Evolutionary conservation across 2,113 vertebrate species (phyloP).

Genomic region (Poecilia latipinna): DNA sequence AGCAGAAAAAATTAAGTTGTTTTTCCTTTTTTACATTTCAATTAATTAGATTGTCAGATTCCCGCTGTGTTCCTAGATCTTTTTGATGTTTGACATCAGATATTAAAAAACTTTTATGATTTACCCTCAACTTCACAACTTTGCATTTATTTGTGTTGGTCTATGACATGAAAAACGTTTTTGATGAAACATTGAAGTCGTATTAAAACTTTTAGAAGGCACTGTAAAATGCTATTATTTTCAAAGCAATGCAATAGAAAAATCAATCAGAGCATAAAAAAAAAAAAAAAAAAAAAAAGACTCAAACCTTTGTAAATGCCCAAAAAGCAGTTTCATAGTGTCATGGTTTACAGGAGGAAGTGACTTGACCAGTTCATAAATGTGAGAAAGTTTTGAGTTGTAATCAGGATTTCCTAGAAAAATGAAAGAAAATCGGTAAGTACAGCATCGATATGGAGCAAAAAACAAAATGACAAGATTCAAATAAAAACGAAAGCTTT

Average conservation of each 20-base stretch:
- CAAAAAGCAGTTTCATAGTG: constrained; percentile 89
- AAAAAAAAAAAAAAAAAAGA: neutral
- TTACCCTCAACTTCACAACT: no score
- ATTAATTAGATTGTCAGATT: no score
- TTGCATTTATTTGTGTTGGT: no score
- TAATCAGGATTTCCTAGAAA: constrained; percentile 84
- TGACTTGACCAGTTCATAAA: constrained; percentile 84
- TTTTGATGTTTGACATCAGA: neutral
- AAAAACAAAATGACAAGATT: neutral
- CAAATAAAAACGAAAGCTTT: neutral
- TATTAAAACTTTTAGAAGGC: no score
- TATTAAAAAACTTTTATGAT: no score
- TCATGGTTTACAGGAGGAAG: constrained; percentile 86
- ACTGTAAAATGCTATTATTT: neutral
- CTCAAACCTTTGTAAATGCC: constrained; percentile 89
- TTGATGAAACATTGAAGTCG: neutral
- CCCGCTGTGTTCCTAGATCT: no score
- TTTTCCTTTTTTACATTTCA: no score
- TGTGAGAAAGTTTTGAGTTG: constrained; percentile 62
- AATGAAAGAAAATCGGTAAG: neutral
- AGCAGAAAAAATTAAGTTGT: neutral
- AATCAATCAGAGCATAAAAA: neutral
- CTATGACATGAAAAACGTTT: neutral
- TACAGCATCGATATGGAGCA: neutral
- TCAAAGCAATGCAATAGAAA: neutral